Conservation (phyloP, 1,140 invertebrate genomes). For the Pseudachorutes palmiensis region DNA sequence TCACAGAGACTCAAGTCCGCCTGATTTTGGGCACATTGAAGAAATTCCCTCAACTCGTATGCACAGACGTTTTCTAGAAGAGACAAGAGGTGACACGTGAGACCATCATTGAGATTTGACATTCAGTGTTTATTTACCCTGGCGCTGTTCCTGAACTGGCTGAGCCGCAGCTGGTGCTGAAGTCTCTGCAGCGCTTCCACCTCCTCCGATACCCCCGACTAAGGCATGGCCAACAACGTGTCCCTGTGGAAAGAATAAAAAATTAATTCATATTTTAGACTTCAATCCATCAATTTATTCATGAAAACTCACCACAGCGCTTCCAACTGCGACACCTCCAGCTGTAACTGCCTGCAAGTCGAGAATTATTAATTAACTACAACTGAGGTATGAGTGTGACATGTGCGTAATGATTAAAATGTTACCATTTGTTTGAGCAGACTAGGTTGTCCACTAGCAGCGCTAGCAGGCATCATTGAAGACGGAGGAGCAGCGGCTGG, state of each 20-base stretch:
- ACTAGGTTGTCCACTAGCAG: constrained; percentile 52
- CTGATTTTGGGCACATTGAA: constrained; percentile 77
- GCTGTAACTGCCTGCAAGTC: constrained; percentile 58
- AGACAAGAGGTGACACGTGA: no score
- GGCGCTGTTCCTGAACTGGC: constrained; percentile 38
- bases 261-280: no score
- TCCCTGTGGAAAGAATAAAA: constrained; percentile 49
- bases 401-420: no score
- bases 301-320: constrained; percentile 65
- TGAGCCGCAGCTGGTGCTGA: constrained; percentile 41
- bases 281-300: no score
- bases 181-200: constrained; percentile 43
- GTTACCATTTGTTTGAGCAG: constrained; percentile 72
- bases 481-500: constrained; percentile 43
- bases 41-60: constrained; percentile 83
- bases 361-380: no score
- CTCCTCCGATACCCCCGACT: constrained; percentile 65
- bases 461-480: constrained; percentile 41
- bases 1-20: constrained; percentile 75
- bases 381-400: no score
- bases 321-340: constrained; percentile 79
- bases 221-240: constrained; percentile 75
- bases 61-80: constrained; percentile 57
- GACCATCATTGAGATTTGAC: no score
- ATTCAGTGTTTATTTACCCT: no score